phyloP scores from a whole-genome alignment of 2,888 invertebrate genomes.

The Coleophora deauratella region DNA sequence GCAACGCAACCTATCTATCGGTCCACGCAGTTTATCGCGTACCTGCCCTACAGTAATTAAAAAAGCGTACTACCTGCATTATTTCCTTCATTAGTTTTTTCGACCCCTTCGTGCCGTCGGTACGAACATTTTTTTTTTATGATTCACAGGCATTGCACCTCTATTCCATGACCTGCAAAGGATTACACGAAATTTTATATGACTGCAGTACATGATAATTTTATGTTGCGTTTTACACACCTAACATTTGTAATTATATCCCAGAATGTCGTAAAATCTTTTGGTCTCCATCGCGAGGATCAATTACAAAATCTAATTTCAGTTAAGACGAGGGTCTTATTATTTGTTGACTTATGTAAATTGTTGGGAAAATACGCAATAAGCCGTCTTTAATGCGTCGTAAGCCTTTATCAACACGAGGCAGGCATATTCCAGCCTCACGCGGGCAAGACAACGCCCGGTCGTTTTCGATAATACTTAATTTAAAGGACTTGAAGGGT shows the following conservation, averaged over 20 bases:
- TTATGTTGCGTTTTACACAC: too few species aligned
- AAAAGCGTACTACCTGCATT: too few species aligned
- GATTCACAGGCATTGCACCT: too few species aligned
- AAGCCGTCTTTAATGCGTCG: slow-evolving; percentile 49
- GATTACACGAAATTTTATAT: too few species aligned
- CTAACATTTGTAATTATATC: too few species aligned
- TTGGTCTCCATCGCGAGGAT: slow-evolving; percentile 16
- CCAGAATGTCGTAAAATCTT: neutral
- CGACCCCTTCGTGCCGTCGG: too few species aligned
- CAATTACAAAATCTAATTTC: slow-evolving; percentile 31
- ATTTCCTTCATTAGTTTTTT: too few species aligned
- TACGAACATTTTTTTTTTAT: too few species aligned
- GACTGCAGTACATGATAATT: too few species aligned
- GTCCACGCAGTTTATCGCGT: neutral
- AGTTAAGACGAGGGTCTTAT: slow-evolving; percentile 31
- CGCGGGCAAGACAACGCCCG: slow-evolving; percentile 20
- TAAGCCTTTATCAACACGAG: slow-evolving; percentile 52
- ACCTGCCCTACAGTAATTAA: neutral
- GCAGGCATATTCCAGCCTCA: slow-evolving; percentile 34
- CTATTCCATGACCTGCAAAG: too few species aligned
- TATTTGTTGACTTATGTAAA: slow-evolving; percentile 52
- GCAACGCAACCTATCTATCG: too few species aligned
- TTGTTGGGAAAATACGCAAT: slow-evolving; percentile 50
- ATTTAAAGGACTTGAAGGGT: slow-evolving; percentile 23
- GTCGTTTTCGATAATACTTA: slow-evolving; percentile 21